Conservation (phyloP, 2,888 invertebrate genomes). For the Hyppa rectilinea region DNA sequence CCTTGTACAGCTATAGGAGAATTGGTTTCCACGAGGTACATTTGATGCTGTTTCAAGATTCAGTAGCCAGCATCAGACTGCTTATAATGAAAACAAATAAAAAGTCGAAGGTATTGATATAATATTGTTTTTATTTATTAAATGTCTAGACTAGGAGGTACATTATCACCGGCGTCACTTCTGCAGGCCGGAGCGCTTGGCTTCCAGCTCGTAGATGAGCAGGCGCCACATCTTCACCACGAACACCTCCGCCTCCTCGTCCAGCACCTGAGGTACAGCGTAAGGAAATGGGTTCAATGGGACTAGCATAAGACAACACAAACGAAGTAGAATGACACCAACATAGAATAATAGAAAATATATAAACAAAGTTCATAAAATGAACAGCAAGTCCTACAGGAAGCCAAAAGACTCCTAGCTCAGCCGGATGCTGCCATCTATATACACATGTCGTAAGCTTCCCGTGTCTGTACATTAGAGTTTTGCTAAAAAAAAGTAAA, state of each 20-base stretch:
- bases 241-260: constrained; percentile 99
- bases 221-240: constrained; percentile 99
- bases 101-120: constrained; percentile 10
- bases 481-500: too few species aligned
- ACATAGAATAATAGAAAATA: too few species aligned
- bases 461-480: too few species aligned
- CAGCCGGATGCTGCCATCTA: too few species aligned
- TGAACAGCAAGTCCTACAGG: too few species aligned
- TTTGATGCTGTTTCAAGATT: too few species aligned
- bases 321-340: not conserved
- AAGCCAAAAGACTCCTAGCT: too few species aligned
- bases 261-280: constrained; percentile 94
- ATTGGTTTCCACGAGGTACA: too few species aligned
- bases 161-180: constrained; percentile 72
- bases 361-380: not conserved
- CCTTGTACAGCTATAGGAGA: too few species aligned
- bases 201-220: constrained; percentile 99
- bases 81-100: constrained; percentile 15
- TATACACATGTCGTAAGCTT: too few species aligned
- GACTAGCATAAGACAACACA: not conserved
- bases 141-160: constrained; percentile 59
- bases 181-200: constrained; percentile 97
- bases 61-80: too few species aligned
- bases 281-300: not conserved
- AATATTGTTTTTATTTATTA: constrained; percentile 56